phyloP scores from a whole-genome alignment of 2,888 invertebrate genomes.

The Ferdinandea cuprea region DNA sequence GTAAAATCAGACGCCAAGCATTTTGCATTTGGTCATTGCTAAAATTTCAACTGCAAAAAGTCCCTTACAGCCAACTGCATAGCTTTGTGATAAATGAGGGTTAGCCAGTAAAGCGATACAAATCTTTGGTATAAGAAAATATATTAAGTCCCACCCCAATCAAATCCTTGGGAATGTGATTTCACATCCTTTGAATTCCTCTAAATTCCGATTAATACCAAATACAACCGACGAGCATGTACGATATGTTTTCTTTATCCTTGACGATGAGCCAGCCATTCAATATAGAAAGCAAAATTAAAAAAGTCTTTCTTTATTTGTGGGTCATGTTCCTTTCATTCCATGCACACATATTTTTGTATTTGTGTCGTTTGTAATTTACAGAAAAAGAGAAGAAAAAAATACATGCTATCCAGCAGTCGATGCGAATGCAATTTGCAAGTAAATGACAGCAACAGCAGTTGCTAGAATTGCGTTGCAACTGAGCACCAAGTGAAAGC shows the following conservation, averaged over 20 bases:
- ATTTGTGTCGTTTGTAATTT: conserved; percentile 27
- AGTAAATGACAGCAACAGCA: conserved; percentile 60
- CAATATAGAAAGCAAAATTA: conserved; percentile 34
- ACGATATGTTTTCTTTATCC: conserved; percentile 35
- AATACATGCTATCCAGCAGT: conserved; percentile 32
- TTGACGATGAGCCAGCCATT: conserved; percentile 38
- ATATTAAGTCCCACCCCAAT: conserved; percentile 56
- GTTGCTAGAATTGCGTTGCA: conserved; percentile 17
- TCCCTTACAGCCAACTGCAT: too few relatives aligned
- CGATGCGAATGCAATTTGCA: conserved; percentile 68
- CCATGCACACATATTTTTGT: conserved; percentile 6
- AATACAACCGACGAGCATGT: conserved; percentile 20
- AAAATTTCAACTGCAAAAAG: too few relatives aligned
- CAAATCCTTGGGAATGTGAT: conserved; percentile 51
- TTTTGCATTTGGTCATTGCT: too few relatives aligned
- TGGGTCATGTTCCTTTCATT: conserved; percentile 65
- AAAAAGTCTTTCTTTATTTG: conserved; percentile 55
- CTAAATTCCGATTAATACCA: conserved; percentile 48
- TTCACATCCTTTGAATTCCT: conserved; percentile 56
- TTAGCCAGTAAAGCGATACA: too few relatives aligned
- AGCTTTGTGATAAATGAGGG: too few relatives aligned
- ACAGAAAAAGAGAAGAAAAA: conserved; percentile 14
- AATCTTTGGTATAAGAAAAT: conserved; percentile 34
- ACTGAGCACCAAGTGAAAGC: conserved; percentile 2
- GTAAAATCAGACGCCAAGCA: too few relatives aligned